A percentile compares a stretch with the other conserved stretches of the same genome.
Conservation (phyloP, 2,113 vertebrate genomes). For the Pongo pygmaeus region DNA sequence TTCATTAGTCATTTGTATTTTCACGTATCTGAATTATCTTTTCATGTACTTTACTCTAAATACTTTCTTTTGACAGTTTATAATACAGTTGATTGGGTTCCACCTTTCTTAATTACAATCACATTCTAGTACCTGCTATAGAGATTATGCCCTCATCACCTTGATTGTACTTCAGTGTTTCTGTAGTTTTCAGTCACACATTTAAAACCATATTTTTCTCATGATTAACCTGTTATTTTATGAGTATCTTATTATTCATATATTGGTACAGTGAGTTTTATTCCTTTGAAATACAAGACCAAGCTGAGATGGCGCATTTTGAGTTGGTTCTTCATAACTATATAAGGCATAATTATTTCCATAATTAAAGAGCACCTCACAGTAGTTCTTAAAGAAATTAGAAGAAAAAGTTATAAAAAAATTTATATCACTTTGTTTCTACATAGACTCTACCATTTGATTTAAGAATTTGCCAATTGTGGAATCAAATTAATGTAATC, state of each 20-base stretch:
- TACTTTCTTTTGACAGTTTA: constrained; percentile 29
- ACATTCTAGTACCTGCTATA: background rate
- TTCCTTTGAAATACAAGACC: background rate
- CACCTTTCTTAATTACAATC: constrained; percentile 47
- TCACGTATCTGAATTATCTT: constrained; percentile 19
- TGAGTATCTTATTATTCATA: background rate
- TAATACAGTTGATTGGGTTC: constrained; percentile 9
- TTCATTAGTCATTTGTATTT: constrained; percentile 39
- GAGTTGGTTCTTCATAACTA: constrained; percentile 34
- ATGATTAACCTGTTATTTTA: background rate
- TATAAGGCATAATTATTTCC: background rate
- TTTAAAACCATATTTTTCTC: constrained; percentile 11
- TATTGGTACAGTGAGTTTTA: background rate
- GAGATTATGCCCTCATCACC: background rate
- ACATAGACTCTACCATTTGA: background rate
- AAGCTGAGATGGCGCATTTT: background rate
- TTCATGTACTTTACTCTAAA: constrained; percentile 11
- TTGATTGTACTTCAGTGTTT: constrained; percentile 45
- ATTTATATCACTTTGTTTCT: background rate
- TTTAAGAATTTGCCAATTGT: background rate
- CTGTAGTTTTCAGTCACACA: background rate
- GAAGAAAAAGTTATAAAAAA: background rate
- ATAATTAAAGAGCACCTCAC: background rate
- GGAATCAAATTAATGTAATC: background rate
- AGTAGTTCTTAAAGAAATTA: background rate